Evolutionary conservation across 2,113 vertebrate species (phyloP), one percentile per base, ranked within the genome.

Genomic region (Enhydra lutris): DNA sequence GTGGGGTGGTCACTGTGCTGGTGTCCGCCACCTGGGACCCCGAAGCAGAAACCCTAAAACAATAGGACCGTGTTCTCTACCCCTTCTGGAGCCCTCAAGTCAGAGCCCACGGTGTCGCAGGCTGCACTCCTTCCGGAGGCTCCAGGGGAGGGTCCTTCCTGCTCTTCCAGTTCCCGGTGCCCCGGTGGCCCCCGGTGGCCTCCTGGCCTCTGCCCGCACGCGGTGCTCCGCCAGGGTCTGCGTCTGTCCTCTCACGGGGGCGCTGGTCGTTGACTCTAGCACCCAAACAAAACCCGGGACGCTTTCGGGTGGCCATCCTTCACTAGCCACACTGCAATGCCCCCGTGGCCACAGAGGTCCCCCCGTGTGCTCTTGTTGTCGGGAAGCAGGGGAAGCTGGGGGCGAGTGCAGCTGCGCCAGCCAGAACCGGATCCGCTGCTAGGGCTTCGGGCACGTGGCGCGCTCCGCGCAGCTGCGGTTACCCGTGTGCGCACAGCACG

Each of bases 401-500:
- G 71, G 71, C 3, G 12, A 42, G 23, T 23, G 12, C 23, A 2
- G 71, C 23, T 12, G 71, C 6, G 12, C 36, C 2, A 39, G 71
- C 13, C 71, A 0, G 71, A 42, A 31, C 12, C 29, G 13, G 63
- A 13, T 31, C 29, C 1, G 6, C 63, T 29, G 12, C 63, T 6
- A 2, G 29, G 36, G 36, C 3, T 13, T 13, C 23, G 6, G 71
- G 71, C 2, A 39, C 36, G 1, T 20, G 24, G 73, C 39, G 24
- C 15, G 6, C 36, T 12, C 12, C 6, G 71, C 14, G 31, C 13
- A 7, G 31, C 7, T 1, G 34, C 34, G 14, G 34, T 4, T 1
- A 26, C 39, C 7, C 12, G 10, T 10, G 21, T 13, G 36, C 7
- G 74, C 42, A 4, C 42, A 10, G 15, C 17, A 0, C 52, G 7